These are phyloP conservation scores for Tetramorium simillimum DNA, from an alignment of 1,140 invertebrate species.

Conservation along the genomic window DNA sequence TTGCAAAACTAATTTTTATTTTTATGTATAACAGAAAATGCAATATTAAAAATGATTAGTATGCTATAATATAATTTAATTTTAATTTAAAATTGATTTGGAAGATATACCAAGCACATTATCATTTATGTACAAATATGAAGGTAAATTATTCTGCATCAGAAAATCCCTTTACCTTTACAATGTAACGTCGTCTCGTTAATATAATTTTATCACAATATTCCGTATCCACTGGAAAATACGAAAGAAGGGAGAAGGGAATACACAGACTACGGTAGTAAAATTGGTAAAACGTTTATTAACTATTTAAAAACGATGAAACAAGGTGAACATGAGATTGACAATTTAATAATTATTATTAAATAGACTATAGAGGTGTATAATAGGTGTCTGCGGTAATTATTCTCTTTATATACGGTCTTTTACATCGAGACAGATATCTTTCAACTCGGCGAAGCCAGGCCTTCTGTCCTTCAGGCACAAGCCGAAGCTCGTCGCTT, in stretches of 20 bases:
- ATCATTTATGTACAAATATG: background rate
- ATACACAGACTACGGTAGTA: conserved; percentile 73
- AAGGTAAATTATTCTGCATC: background rate
- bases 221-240: background rate
- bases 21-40: background rate
- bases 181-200: background rate
- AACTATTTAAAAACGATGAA: conserved; percentile 85
- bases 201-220: background rate
- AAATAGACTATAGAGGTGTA: conserved; percentile 85
- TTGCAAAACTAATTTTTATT: background rate
- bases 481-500: conserved; percentile 65
- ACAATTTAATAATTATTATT: conserved; percentile 85
- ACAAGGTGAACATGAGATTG: conserved; percentile 85
- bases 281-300: conserved; percentile 86
- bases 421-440: conserved; percentile 79
- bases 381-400: conserved; percentile 82
- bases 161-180: background rate
- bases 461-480: conserved; percentile 71
- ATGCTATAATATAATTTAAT: background rate
- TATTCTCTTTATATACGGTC: conserved; percentile 78
- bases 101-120: background rate
- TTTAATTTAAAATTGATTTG: background rate
- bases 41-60: background rate
- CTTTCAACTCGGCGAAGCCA: conserved; percentile 71
- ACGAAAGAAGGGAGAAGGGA: background rate